Evolutionary conservation across 2,797 vertebrate species (phyloP).

Genomic region (Eulemur rubriventer): DNA sequence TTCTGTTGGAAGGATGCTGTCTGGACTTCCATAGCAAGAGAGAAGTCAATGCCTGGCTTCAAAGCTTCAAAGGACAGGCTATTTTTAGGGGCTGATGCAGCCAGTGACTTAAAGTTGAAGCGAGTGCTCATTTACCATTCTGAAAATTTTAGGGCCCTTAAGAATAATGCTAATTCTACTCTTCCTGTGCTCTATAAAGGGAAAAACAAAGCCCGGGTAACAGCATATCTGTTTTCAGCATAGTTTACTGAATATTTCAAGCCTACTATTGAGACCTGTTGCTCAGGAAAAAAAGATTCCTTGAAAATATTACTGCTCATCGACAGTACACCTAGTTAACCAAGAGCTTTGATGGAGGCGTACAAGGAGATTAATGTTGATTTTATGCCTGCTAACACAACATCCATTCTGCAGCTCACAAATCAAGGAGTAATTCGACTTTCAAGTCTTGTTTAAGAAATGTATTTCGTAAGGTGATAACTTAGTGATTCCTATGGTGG

Average conservation of each 20-base stretch:
- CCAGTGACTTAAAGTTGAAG: background rate
- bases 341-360: background rate
- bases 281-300: background rate
- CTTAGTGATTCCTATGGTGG: background rate
- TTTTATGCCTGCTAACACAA: background rate
- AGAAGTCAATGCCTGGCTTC: background rate
- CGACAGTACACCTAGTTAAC: background rate
- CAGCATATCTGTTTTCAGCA: background rate
- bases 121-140: background rate
- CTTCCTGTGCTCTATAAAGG: background rate
- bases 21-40: background rate
- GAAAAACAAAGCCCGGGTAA: too few relatives aligned
- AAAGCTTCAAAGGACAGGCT: background rate
- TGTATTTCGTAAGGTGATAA: background rate
- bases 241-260: background rate
- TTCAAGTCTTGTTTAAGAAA: background rate
- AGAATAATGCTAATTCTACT: background rate
- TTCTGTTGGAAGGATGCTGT: background rate
- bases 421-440: background rate
- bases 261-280: background rate
- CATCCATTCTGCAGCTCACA: background rate
- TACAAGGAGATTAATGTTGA: background rate
- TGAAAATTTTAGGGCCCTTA: background rate
- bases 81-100: background rate
- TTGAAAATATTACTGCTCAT: background rate